Evolutionary conservation across 2,113 vertebrate genomes (phyloP), one percentile per base, ranked within the genome.

Genomic region (Camelus bactrianus): DNA sequence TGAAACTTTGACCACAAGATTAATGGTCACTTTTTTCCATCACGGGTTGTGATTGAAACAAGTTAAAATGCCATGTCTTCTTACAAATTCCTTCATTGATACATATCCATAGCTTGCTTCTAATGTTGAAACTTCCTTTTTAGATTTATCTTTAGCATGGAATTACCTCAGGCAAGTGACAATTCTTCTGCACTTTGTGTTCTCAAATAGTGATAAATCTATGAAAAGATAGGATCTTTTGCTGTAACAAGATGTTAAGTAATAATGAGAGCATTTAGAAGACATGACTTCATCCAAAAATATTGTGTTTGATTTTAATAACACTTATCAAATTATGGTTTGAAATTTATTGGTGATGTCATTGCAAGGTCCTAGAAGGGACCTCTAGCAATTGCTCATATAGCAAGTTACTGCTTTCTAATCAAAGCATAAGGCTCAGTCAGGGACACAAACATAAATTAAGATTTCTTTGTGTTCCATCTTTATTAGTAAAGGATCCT

Each of bases 231-330:
- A 76, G 79, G 67, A 54, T 30, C 8, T 77, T 94, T 95, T 93
- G 28, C 73, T 62, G 2, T 76, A 96, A 87, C 30, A 65, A 83
- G 20, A 76, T 58, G 15, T 56, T 93, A 91, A 77, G 24, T 58
- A 69, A 58, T 77, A 95, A 4, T 54, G 60, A 91, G 9, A 73
- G 11, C 7, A 75, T 86, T 86, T 94, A 64, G 52, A 70, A 94
- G 91, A 72, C 46, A 70, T 48, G 10, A 85, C 2, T 28, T 77
- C n/a, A 38, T 81, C 14, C 60, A 64, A 89, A 87, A 87, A 81
- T 67, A 65, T 16, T 76, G 22, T n/a, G 17, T 96, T 92, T 89
- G 6, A 79, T 58, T 97, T 97, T 46, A 92, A 83, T 46, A 96
- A 52, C 20, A 79, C 24, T 15, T 70, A 80, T 65, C 73, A 52